A percentile compares a stretch with the other conserved stretches of the same genome.
phyloP scores from a whole-genome alignment of 1,140 invertebrate genomes.

The Hyposmocoma kahamanoa region DNA sequence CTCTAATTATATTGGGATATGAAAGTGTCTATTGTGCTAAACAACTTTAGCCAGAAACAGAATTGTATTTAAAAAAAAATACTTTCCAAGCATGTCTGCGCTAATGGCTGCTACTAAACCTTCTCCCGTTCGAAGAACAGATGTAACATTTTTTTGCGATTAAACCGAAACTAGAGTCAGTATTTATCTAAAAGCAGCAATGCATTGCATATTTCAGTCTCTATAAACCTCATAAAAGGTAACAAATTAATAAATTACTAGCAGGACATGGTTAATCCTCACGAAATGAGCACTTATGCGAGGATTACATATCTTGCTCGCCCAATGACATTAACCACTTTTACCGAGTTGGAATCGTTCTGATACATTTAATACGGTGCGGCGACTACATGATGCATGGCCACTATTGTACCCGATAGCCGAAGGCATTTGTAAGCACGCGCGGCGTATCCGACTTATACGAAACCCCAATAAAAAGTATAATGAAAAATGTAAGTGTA shows the following conservation, averaged over 20 bases:
- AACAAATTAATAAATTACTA: conserved; percentile 55
- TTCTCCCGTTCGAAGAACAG: too few relatives aligned
- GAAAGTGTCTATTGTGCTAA: too few relatives aligned
- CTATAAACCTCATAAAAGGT: not conserved
- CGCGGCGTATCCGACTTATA: conserved; percentile 16
- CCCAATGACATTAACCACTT: conserved; percentile 6
- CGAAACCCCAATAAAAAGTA: conserved; percentile 36
- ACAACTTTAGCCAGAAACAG: too few relatives aligned
- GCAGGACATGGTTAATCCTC: conserved; percentile 42
- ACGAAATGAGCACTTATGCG: conserved; percentile 44
- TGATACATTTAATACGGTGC: not conserved
- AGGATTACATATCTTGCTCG: conserved; percentile 33
- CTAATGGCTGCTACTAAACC: too few relatives aligned
- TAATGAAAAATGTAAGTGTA: conserved; percentile 38
- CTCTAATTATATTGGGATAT: too few relatives aligned
- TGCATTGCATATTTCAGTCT: too few relatives aligned
- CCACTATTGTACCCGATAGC: conserved; percentile 29
- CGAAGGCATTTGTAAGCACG: conserved; percentile 33
- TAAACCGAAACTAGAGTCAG: too few relatives aligned
- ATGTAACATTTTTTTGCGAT: too few relatives aligned
- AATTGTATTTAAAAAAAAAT: too few relatives aligned
- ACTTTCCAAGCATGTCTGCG: too few relatives aligned
- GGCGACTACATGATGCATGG: conserved; percentile 29
- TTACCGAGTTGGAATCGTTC: not conserved
- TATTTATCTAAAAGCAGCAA: too few relatives aligned